These are phyloP conservation scores for Dasyornis broadbenti DNA, from an alignment of 2,113 vertebrate species.

Conservation along the genomic window DNA sequence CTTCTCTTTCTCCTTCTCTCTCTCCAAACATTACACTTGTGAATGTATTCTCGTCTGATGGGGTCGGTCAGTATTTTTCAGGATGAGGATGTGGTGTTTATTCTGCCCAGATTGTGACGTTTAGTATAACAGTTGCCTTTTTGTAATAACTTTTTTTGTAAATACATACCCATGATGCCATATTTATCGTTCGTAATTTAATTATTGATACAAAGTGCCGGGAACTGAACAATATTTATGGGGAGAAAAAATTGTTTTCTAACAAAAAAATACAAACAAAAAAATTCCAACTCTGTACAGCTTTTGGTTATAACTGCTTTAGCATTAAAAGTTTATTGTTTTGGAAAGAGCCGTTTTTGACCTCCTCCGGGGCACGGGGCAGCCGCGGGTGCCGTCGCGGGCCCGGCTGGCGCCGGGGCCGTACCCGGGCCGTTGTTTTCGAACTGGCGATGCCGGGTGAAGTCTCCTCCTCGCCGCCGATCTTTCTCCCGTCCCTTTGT, in stretches of 20 bases:
- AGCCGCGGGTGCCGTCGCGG: background rate
- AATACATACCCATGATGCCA: slow-evolving; percentile 99
- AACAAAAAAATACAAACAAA: slow-evolving; percentile 67
- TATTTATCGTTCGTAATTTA: slow-evolving; percentile 99
- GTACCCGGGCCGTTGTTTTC: background rate
- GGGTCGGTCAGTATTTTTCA: slow-evolving; percentile 96
- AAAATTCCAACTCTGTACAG: slow-evolving; percentile 87
- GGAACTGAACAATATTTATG: slow-evolving; percentile 99
- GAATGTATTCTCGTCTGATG: slow-evolving; percentile 99
- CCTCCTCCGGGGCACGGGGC: background rate
- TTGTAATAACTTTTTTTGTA: slow-evolving; percentile 98
- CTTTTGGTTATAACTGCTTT: slow-evolving; percentile 97
- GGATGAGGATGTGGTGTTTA: slow-evolving; percentile 89
- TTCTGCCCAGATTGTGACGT: slow-evolving; percentile 95
- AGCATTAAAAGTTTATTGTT: slow-evolving; percentile 96
- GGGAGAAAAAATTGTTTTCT: slow-evolving; percentile 88
- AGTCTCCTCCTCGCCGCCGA: background rate
- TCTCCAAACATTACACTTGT: slow-evolving; percentile 89
- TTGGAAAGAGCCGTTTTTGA: slow-evolving; percentile 85
- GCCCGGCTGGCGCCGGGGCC: background rate
- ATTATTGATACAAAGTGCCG: slow-evolving; percentile 96
- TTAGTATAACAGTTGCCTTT: slow-evolving; percentile 98
- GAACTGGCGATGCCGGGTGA: background rate
- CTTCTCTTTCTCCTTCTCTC: background rate
- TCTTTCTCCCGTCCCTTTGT: background rate